phyloP scores from a whole-genome alignment of 2,888 invertebrate species.

The Ischnura elegans region DNA sequence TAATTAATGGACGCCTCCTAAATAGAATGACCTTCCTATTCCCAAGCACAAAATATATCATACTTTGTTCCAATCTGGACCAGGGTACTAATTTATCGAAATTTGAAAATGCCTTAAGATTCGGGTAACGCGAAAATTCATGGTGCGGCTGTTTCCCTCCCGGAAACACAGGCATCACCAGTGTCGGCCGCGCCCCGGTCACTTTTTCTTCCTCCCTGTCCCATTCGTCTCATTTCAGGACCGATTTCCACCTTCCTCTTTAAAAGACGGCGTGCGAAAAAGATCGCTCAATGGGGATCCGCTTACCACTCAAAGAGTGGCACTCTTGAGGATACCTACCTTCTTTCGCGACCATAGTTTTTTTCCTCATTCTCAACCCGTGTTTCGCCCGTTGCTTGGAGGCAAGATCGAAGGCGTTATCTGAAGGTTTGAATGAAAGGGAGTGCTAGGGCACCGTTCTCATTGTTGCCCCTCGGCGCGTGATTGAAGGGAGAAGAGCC shows the following conservation, averaged over 20 bases:
- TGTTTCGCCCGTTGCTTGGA: not conserved
- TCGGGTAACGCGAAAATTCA: too few species aligned
- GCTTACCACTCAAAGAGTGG: not conserved
- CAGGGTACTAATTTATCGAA: too few species aligned
- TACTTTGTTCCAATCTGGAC: too few species aligned
- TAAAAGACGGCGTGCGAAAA: constrained; percentile 26
- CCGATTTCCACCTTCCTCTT: not conserved
- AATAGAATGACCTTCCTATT: too few species aligned
- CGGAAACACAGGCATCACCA: not conserved
- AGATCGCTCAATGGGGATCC: not conserved
- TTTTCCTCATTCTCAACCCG: not conserved
- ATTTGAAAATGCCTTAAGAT: too few species aligned
- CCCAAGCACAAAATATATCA: too few species aligned
- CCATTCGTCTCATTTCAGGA: not conserved
- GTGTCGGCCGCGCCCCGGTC: not conserved
- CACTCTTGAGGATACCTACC: not conserved
- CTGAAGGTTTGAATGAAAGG: not conserved
- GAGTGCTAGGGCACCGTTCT: not conserved
- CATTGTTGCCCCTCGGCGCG: not conserved
- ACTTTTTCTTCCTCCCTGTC: not conserved
- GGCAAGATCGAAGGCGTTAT: constrained; percentile 4
- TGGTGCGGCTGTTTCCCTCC: too few species aligned
- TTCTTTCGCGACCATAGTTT: not conserved
- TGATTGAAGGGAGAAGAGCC: not conserved
- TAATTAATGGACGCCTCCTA: too few species aligned